Percentiles rank a stretch among this genome's conserved stretches.
phyloP scores from a whole-genome alignment of 2,888 invertebrate species.

The Loripinus fragilis region DNA sequence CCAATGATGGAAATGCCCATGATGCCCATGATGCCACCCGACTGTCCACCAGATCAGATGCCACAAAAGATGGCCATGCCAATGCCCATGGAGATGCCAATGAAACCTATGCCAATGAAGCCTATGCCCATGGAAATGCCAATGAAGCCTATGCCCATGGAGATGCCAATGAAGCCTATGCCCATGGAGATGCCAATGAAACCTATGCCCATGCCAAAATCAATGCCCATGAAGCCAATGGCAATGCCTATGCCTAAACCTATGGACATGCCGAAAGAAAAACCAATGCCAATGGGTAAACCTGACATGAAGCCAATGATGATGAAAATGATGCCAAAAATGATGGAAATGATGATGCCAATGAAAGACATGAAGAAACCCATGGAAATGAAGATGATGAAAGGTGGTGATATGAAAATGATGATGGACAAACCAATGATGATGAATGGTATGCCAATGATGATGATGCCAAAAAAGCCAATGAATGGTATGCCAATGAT shows the following conservation, averaged over 20 bases:
- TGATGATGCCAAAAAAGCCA: not conserved
- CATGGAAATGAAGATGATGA: not conserved
- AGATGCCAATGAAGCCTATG: conserved; percentile 17
- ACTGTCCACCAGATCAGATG: conserved; percentile 4
- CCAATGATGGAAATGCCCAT: not conserved
- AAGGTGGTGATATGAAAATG: not conserved
- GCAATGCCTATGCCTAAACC: conserved; percentile 32
- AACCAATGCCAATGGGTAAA: not conserved
- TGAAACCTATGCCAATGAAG: not conserved
- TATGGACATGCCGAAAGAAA: conserved; percentile 24
- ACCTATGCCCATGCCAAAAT: conserved; percentile 2
- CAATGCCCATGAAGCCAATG: conserved; percentile 36
- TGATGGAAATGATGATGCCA: conserved; percentile 15
- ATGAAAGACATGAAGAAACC: not conserved
- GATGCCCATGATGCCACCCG: not conserved
- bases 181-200: conserved; percentile 3
- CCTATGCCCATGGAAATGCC: not conserved
- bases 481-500: not conserved
- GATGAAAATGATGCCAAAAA: conserved; percentile 11
- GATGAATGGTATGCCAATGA: not conserved
- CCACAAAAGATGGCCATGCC: not conserved
- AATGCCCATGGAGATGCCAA: conserved; percentile 3
- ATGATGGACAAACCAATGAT: not conserved
- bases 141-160: not conserved
- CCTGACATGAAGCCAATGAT: conserved; percentile 1